Conservation (phyloP, 2,797 vertebrate species). For the Ptychadena robeensis region DNA sequence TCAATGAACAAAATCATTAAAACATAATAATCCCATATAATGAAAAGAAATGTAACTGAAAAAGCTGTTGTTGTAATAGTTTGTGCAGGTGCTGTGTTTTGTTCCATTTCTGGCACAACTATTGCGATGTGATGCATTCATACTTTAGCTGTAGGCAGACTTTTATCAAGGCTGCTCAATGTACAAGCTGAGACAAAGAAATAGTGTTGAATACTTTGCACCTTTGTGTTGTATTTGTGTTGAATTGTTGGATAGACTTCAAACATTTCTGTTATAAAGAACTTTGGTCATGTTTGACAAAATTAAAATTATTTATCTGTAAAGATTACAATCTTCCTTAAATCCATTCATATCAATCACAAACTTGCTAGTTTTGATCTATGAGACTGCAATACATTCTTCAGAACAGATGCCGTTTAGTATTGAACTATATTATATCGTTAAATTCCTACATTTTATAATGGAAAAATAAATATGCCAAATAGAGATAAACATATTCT, state of each 20-base stretch:
- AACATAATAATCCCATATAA: constrained; percentile 71
- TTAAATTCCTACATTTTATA: too few relatives aligned
- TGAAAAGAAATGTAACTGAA: constrained; percentile 74
- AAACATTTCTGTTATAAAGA: background rate
- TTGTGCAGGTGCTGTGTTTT: constrained; percentile 79
- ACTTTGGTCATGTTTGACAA: background rate
- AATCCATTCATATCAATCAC: too few relatives aligned
- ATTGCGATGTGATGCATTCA: constrained; percentile 56
- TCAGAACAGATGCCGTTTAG: too few relatives aligned
- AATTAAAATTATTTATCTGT: background rate
- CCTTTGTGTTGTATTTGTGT: constrained; percentile 55
- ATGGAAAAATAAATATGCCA: too few relatives aligned
- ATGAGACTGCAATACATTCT: too few relatives aligned
- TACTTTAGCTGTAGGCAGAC: constrained; percentile 61
- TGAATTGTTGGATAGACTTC: constrained; percentile 28
- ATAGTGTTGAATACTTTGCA: constrained; percentile 26
- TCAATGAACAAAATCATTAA: constrained; percentile 64
- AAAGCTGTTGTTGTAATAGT: constrained; percentile 72
- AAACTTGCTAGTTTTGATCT: too few relatives aligned
- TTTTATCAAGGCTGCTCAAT: constrained; percentile 64
- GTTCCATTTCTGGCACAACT: constrained; percentile 64
- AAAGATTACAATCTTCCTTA: background rate
- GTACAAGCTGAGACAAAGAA: constrained; percentile 66
- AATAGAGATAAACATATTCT: too few relatives aligned
- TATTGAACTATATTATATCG: too few relatives aligned